A percentile compares a stretch with the other conserved stretches of the same genome.
phyloP scores from a whole-genome alignment of 2,888 invertebrate species.

The Anoncus sp. region DNA sequence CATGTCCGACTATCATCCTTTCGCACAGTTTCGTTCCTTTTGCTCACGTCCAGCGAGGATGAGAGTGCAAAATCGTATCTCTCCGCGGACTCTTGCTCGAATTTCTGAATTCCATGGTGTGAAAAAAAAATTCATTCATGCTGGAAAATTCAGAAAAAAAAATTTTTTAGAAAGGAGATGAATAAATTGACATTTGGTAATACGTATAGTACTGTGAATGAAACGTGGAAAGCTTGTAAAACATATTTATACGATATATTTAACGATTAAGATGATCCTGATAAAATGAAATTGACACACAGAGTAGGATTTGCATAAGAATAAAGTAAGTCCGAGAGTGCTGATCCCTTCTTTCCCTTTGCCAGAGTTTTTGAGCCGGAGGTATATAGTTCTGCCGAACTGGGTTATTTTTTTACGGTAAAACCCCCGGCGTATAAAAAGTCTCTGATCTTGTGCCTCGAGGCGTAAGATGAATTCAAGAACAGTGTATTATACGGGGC shows the following conservation, averaged over 20 bases:
- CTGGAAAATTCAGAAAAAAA: slow-evolving; percentile 13
- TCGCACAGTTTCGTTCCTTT: slow-evolving; percentile 58
- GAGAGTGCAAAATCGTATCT: slow-evolving; percentile 53
- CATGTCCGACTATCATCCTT: slow-evolving; percentile 70
- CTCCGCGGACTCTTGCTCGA: slow-evolving; percentile 34
- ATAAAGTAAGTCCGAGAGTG: slow-evolving; percentile 44
- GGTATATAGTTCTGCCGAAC: slow-evolving; percentile 45
- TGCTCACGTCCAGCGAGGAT: slow-evolving; percentile 51
- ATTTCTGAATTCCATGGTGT: slow-evolving; percentile 46
- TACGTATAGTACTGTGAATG: not conserved
- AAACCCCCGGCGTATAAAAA: slow-evolving; percentile 56
- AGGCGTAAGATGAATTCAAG: slow-evolving; percentile 63
- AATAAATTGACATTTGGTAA: not conserved
- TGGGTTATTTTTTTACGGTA: too few species aligned
- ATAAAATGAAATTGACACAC: slow-evolving; percentile 56
- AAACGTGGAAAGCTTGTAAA: not conserved
- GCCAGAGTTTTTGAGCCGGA: slow-evolving; percentile 26
- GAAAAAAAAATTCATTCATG: slow-evolving; percentile 3
- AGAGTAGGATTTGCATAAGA: slow-evolving; percentile 59
- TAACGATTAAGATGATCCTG: slow-evolving; percentile 46
- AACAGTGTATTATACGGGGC: slow-evolving; percentile 59
- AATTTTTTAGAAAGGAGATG: slow-evolving; percentile 4
- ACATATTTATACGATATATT: slow-evolving; percentile 21
- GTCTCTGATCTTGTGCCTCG: slow-evolving; percentile 72
- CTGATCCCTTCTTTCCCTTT: not conserved